Conservation (phyloP, 2,888 invertebrate genomes). For the Aphrophora alni region DNA sequence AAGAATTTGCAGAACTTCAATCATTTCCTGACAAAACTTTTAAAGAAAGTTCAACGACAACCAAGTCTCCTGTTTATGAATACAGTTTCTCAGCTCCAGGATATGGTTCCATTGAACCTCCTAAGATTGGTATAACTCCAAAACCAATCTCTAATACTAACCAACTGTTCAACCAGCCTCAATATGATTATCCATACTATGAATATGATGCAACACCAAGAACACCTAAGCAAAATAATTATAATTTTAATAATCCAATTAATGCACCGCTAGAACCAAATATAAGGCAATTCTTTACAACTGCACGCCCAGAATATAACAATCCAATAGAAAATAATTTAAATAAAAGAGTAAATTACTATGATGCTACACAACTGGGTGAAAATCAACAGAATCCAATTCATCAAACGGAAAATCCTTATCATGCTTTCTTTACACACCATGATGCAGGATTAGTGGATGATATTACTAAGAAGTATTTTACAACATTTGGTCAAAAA, state of each 20-base stretch:
- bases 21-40: background rate
- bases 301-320: conserved; percentile 12
- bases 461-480: conserved; percentile 76
- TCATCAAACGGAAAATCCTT: conserved; percentile 62
- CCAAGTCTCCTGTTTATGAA: conserved; percentile 49
- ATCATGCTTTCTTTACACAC: conserved; percentile 71
- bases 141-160: background rate
- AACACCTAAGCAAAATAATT: background rate
- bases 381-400: conserved; percentile 43
- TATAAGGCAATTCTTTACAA: conserved; percentile 7
- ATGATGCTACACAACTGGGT: background rate
- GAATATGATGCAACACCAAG: conserved; percentile 43
- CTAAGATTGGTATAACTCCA: conserved; percentile 55
- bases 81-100: conserved; percentile 50
- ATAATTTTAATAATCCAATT: background rate
- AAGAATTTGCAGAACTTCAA: background rate
- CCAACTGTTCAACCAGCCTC: conserved; percentile 54
- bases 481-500: conserved; percentile 76
- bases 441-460: conserved; percentile 71
- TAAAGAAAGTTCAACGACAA: conserved; percentile 40
- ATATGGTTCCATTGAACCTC: conserved; percentile 46
- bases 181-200: conserved; percentile 19
- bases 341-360: background rate
- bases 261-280: background rate
- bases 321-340: background rate